phyloP scores from a whole-genome alignment of 2,113 vertebrate genomes.

The Ptychochromis oligacanthus region DNA sequence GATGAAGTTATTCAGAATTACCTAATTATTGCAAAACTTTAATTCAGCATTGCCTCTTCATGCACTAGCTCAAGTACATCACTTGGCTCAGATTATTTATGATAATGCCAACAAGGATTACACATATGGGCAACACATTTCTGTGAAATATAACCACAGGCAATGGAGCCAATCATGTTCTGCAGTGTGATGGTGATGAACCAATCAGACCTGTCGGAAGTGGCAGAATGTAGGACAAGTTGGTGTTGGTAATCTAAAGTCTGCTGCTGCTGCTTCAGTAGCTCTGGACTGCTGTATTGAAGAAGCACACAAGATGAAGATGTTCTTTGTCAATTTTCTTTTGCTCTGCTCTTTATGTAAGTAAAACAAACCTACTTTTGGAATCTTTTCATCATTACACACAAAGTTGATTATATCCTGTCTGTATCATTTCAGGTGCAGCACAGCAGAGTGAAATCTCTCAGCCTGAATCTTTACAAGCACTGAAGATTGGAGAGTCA shows the following conservation, averaged over 20 bases:
- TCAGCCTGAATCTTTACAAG: constrained; percentile 2
- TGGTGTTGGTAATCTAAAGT: background rate
- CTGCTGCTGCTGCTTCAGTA: background rate
- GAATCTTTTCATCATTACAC: background rate
- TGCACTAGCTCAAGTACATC: no score
- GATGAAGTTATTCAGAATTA: no score
- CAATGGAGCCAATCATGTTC: background rate
- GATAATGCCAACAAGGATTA: no score
- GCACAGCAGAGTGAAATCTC: background rate
- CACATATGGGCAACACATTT: no score
- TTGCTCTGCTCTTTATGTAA: constrained; percentile 17
- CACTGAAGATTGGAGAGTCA: background rate
- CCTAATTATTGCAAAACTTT: no score
- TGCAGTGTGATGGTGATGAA: background rate
- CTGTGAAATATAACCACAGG: no score
- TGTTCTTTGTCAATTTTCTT: background rate
- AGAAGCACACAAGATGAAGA: background rate
- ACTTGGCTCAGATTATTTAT: no score
- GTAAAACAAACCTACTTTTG: background rate
- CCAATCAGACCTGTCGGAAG: background rate
- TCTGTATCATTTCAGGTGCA: background rate
- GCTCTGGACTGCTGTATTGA: background rate
- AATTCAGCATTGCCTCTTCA: no score
- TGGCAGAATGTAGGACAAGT: constrained; percentile 5
- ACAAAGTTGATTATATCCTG: background rate